phyloP scores from a whole-genome alignment of 2,797 vertebrate species.

The Chaunax sp. region DNA sequence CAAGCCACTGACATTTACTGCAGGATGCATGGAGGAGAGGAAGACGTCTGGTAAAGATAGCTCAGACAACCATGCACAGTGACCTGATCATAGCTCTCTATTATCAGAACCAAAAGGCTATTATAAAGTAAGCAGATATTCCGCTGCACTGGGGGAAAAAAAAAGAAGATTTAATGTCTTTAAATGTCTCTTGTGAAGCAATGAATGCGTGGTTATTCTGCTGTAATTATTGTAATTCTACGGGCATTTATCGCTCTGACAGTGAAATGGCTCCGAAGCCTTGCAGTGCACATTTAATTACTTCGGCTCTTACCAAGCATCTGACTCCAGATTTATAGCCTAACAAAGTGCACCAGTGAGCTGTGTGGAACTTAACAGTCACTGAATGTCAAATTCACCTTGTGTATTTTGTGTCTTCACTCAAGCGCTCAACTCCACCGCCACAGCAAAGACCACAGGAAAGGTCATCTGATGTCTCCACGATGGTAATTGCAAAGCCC shows the following conservation, averaged over 20 bases:
- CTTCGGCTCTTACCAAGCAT: slow-evolving; percentile 6
- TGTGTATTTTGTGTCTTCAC: slow-evolving; percentile 4
- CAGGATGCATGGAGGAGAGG: slow-evolving; percentile 43
- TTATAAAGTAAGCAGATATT: background rate
- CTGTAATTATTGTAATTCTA: slow-evolving; percentile 15
- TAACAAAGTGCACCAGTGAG: slow-evolving; percentile 1
- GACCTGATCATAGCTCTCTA: slow-evolving; percentile 22
- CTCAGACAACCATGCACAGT: slow-evolving; percentile 55
- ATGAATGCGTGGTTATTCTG: slow-evolving; percentile 1
- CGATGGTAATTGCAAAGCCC: slow-evolving; percentile 56
- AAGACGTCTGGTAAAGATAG: slow-evolving; percentile 48
- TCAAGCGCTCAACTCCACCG: slow-evolving; percentile 21
- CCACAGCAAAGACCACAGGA: slow-evolving; percentile 24
- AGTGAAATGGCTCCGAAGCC: slow-evolving; percentile 5
- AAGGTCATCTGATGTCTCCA: slow-evolving; percentile 56
- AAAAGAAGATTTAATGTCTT: background rate
- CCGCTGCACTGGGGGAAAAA: background rate
- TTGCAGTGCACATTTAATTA: slow-evolving; percentile 16
- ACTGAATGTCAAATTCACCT: slow-evolving; percentile 48
- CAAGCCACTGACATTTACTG: slow-evolving; percentile 77
- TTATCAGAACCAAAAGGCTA: slow-evolving; percentile 12
- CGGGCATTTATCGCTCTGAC: slow-evolving; percentile 5
- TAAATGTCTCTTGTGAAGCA: slow-evolving; percentile 10
- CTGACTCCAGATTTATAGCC: slow-evolving; percentile 23
- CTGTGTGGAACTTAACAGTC: slow-evolving; percentile 48